Evolutionary conservation across 2,888 invertebrate genomes (phyloP), one percentile per base, ranked within the genome.

Genomic region (Flexamia atlantica): DNA sequence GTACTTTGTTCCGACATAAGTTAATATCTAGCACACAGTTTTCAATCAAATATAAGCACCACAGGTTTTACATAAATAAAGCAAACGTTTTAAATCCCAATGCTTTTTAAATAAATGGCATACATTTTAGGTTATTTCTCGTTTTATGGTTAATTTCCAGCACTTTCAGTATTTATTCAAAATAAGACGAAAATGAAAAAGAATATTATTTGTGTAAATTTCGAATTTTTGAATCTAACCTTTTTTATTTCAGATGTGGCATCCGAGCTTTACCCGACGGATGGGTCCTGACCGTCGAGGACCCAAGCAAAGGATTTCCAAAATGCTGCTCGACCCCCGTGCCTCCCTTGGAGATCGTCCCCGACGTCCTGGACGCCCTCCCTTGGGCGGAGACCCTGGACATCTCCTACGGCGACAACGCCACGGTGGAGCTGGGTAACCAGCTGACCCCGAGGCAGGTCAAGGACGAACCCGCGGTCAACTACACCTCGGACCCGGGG

Each of bases 321-420:
- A 42, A 36, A 2, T 74, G 72, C 30, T 74, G 72, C 23, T 40
- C n/a, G 3, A 9, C 0, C 40, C 23, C 20, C 1, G 42, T 40
- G 17, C 72, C 72, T 23, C 72, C 72, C 20, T 42, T 74, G n/a
- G 72, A 74, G 17, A 74, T 74, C 2, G 42, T 74, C 4, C 72
- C 72, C 17, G 72, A 74, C 14, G 72, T 74, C 36, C 42, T 74
- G 20, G 72, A 74, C 42, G 23, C 40, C 7, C 2, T 68, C 17
- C 17, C 7, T 1, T 17, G 9, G 2, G 3, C 23, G 17, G 20
- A 30, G 17, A 2, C 23, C 12, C 9, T 57, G 23, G 68, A 30
- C 1, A 30, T 68, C 68, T 36, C 30, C 7, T 68, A 68, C 25
- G 68, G 36, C n/a, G 68, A 17, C 30, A 36, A 36, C 30, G 14